These are phyloP conservation scores for Torymus tubicola DNA, from an alignment of 2,888 invertebrate species.

Conservation along the genomic window DNA sequence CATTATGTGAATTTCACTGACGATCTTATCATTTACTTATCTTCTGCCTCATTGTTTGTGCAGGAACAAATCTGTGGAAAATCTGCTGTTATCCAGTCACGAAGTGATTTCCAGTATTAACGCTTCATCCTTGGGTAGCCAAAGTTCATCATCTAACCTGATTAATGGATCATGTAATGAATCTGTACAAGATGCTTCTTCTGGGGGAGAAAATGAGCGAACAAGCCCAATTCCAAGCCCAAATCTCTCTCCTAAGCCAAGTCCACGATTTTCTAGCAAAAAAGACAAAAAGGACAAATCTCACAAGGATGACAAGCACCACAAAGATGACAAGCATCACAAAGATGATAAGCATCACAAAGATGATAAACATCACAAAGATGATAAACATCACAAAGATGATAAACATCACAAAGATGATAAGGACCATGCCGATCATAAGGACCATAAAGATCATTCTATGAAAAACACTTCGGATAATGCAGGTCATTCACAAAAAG, in stretches of 20 bases:
- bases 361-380: constrained; percentile 45
- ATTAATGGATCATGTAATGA: constrained; percentile 72
- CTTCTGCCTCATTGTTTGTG: constrained; percentile 32
- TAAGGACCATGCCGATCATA: constrained; percentile 42
- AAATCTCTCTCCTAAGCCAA: constrained; percentile 78
- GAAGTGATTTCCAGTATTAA: constrained; percentile 83
- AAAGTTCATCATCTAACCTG: constrained; percentile 75
- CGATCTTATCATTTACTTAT: constrained; percentile 17
- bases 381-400: constrained; percentile 33
- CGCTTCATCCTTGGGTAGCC: constrained; percentile 79
- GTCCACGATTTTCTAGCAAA: constrained; percentile 70
- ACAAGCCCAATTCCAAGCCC: constrained; percentile 78
- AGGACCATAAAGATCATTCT: constrained; percentile 30
- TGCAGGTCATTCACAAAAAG: constrained; percentile 60
- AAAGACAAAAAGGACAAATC: constrained; percentile 54
- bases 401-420: constrained; percentile 31
- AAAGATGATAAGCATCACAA: constrained; percentile 47
- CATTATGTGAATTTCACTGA: not conserved
- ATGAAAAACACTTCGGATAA: constrained; percentile 60
- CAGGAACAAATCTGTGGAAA: constrained; percentile 81
- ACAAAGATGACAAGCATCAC: constrained; percentile 38
- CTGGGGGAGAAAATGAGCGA: constrained; percentile 62
- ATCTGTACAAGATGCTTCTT: constrained; percentile 73
- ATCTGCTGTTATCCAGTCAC: constrained; percentile 81
- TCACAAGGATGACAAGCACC: constrained; percentile 43